phyloP scores from a whole-genome alignment of 2,888 invertebrate species.

The Nomada ferruginata region DNA sequence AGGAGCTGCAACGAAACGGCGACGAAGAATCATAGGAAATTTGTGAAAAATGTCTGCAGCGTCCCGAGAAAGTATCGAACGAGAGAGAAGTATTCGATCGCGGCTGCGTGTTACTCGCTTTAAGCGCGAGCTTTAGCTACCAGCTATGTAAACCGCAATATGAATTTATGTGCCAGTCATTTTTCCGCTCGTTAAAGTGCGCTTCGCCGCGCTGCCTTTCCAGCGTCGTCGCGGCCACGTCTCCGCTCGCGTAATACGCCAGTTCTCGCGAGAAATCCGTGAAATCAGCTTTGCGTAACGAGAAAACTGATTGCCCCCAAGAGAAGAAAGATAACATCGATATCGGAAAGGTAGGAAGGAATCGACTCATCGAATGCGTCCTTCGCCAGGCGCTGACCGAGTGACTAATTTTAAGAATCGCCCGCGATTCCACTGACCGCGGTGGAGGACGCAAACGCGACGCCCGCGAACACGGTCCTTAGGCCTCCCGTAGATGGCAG shows the following conservation, averaged over 20 bases:
- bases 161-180: conserved; percentile 48
- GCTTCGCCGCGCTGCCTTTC: conserved; percentile 35
- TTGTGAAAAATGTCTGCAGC: no score
- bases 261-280: no score
- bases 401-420: conserved; percentile 70
- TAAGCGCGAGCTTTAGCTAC: conserved; percentile 35
- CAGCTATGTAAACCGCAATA: conserved; percentile 43
- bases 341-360: not conserved
- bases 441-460: conserved; percentile 54
- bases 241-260: conserved; percentile 19
- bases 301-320: no score
- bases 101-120: conserved; percentile 8
- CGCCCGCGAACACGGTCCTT: conserved; percentile 68
- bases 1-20: no score
- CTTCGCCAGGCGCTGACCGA: conserved; percentile 60
- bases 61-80: not conserved
- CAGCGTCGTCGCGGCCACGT: not conserved
- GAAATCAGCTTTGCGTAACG: not conserved
- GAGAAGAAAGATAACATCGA: not conserved
- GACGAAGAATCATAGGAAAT: no score
- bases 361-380: conserved; percentile 64
- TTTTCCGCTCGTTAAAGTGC: conserved; percentile 35
- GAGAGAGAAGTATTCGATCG: no score
- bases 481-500: conserved; percentile 80
- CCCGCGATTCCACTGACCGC: conserved; percentile 55